These are phyloP conservation scores for Prenolepis imparis DNA, from an alignment of 2,888 invertebrate species.

Conservation along the genomic window DNA sequence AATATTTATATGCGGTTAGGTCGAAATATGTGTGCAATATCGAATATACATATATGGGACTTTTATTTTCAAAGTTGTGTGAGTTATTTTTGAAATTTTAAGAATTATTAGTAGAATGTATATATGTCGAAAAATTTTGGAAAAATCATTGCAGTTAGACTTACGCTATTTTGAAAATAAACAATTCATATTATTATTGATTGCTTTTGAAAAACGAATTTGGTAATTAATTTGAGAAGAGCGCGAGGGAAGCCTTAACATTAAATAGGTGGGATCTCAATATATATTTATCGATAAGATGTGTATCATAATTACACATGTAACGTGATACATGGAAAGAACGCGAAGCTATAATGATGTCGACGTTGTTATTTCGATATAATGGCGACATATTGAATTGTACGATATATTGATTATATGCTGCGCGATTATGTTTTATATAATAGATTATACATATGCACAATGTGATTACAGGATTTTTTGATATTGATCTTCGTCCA, in stretches of 20 bases:
- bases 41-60: conserved; percentile 18
- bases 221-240: neutral
- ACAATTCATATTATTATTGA: neutral
- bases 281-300: conserved; percentile 3
- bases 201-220: neutral
- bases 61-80: neutral
- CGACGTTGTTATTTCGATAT: conserved; percentile 3
- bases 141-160: neutral
- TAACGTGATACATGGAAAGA: conserved; percentile 34
- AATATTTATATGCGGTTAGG: conserved; percentile 32
- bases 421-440: conserved; percentile 66
- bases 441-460: conserved; percentile 62
- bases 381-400: conserved; percentile 38
- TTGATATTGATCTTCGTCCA: conserved; percentile 7
- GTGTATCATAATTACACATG: conserved; percentile 26
- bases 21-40: conserved; percentile 65
- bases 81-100: neutral
- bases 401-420: conserved; percentile 54
- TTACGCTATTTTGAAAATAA: conserved; percentile 23
- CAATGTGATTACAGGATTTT: conserved; percentile 13
- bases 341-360: neutral
- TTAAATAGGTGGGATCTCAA: conserved; percentile 18
- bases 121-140: neutral
- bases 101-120: neutral
- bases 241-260: neutral